Evolutionary conservation across 2,113 vertebrate genomes (phyloP), one percentile per base, ranked within the genome.

Genomic region (Etheostoma cragini): DNA sequence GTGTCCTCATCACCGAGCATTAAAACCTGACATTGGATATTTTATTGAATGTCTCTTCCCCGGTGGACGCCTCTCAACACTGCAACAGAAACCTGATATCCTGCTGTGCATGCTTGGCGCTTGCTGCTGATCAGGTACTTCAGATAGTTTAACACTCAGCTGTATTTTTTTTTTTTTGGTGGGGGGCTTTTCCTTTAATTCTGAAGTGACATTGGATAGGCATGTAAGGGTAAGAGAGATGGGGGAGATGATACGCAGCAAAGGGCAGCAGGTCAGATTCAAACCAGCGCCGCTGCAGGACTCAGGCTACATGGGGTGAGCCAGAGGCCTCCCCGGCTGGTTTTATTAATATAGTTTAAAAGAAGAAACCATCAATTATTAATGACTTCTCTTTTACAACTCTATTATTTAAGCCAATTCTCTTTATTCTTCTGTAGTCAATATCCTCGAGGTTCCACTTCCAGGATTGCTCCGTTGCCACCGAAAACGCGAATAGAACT

Each of bases 281-380:
- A 4, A 30, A 30, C 30, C 30, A 3, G 30, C 30, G 30, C 30
- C 30, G 30, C 30, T 30, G 30, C 30, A 30, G 30, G 30, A 30
- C 30, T 30, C 30, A 30, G 4, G 2, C 30, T 4, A 30, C 30
- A 30, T 3, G 30, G 30, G 30, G 30, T 30, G 30, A 30, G 30
- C 30, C 4, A 30, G 30, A 30, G 30, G 30, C 26, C 26, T 1
- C 26, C 26, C 26, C 26, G 26, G 26, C 30, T 15, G 14, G 46
- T 12, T 80, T 80, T 75, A 71, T 79, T 69, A 57, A 78, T 72
- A 17, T 24, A 68, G 47, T 57, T 78, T 58, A 49, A 73, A 81
- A 76, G 53, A 65, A 72, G 63, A 74, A 70, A 61, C 17, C 73
- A 65, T 83, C 5, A 53, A 61, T 73, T 66, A 80, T 87, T 66